A percentile compares a stretch with the other conserved stretches of the same genome.
Evolutionary conservation across 2,113 vertebrate species (phyloP).

Genomic region (Spermophilus dauricus): DNA sequence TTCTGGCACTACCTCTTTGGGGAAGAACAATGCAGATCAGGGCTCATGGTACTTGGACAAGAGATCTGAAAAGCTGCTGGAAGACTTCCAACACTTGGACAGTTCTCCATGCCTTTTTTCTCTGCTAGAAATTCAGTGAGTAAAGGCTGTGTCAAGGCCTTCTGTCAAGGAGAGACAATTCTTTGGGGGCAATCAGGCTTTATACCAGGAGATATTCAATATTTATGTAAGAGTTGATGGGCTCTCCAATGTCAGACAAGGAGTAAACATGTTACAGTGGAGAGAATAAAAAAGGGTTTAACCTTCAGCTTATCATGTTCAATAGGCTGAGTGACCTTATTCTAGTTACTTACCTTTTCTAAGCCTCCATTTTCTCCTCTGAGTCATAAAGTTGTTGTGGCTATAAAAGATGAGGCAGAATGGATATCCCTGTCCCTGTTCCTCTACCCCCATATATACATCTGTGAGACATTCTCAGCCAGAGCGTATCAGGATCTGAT

Average conservation of each 20-base stretch:
- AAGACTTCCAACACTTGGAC: constrained; percentile 9
- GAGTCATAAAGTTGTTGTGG: neutral
- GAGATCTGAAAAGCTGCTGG: constrained; percentile 32
- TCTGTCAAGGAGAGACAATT: neutral
- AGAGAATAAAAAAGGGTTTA: neutral
- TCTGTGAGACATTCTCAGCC: neutral
- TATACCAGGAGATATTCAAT: neutral
- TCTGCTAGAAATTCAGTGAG: neutral
- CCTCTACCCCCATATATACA: too few species aligned
- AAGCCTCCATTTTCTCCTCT: neutral
- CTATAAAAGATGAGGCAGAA: neutral
- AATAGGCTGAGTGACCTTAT: neutral
- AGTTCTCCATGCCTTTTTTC: neutral
- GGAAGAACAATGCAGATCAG: constrained; percentile 11
- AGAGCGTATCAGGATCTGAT: neutral
- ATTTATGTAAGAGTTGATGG: neutral
- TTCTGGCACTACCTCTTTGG: constrained; percentile 38
- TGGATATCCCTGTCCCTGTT: neutral
- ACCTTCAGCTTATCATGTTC: neutral
- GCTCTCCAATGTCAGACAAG: neutral
- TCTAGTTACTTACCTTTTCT: neutral
- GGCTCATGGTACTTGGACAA: neutral
- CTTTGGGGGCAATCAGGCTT: neutral
- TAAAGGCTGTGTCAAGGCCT: neutral
- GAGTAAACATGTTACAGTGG: neutral